Conservation (phyloP, 2,888 invertebrate genomes). For the Holacanthella duospinosa region DNA sequence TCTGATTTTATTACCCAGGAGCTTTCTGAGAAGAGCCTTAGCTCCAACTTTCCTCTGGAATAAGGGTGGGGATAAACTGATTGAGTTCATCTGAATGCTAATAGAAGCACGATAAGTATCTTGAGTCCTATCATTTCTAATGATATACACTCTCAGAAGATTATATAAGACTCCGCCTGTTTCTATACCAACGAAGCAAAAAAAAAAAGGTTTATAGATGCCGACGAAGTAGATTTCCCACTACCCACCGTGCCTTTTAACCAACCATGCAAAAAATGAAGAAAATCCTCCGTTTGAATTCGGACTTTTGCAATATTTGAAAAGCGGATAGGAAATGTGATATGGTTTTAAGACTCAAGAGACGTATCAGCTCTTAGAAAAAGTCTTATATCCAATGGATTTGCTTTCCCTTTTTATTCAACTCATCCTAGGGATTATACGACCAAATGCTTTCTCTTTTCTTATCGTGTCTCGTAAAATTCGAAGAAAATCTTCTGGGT, state of each 20-base stretch:
- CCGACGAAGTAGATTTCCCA: not conserved
- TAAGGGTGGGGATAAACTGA: slow-evolving; percentile 17
- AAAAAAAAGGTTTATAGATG: not conserved
- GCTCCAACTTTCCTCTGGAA: not conserved
- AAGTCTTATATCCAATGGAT: not conserved
- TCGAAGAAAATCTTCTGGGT: not conserved
- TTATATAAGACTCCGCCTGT: not conserved
- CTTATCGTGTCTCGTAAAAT: not conserved
- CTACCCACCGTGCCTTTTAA: not conserved
- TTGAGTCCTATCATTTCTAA: slow-evolving; percentile 20
- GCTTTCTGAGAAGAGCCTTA: not conserved
- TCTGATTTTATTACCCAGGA: slow-evolving; percentile 10
- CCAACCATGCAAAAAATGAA: not conserved
- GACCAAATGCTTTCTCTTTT: slow-evolving; percentile 1
- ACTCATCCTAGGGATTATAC: slow-evolving; percentile 17
- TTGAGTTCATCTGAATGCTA: slow-evolving; percentile 27
- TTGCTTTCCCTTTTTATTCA: slow-evolving; percentile 11
- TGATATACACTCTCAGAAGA: slow-evolving; percentile 15
- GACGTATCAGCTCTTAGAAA: not conserved
- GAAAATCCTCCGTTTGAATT: not conserved
- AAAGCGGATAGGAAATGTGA: not conserved
- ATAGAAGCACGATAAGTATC: slow-evolving; percentile 25
- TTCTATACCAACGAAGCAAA: not conserved
- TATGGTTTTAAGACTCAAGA: not conserved
- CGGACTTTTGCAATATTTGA: slow-evolving; percentile 1